Conservation (phyloP, 2,888 invertebrate genomes). For the Lamellibrachia satsuma region DNA sequence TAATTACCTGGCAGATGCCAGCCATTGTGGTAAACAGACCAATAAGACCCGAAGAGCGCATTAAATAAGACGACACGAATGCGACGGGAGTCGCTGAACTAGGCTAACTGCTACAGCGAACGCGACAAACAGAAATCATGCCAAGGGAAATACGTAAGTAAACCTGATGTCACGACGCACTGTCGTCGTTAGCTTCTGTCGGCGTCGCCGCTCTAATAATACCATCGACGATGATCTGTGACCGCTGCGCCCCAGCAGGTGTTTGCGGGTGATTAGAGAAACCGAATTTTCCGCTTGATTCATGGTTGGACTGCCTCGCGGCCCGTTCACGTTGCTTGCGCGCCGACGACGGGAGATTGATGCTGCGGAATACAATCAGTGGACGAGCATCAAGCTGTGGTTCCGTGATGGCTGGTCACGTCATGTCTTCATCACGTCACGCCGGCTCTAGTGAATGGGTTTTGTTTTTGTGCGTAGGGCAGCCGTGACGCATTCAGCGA, state of each 20-base stretch:
- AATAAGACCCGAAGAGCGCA: background rate
- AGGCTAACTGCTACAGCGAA: background rate
- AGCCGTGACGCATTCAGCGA: background rate
- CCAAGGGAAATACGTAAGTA: background rate
- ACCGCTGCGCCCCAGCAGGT: background rate
- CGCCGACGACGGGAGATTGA: background rate
- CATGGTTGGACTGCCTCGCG: background rate
- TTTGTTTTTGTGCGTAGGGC: background rate
- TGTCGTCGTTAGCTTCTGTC: background rate
- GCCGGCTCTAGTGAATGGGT: background rate
- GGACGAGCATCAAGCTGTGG: background rate
- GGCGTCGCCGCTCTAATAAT: background rate
- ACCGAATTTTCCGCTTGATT: background rate
- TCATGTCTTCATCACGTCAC: slow-evolving; percentile 1
- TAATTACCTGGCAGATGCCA: background rate
- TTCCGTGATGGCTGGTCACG: background rate
- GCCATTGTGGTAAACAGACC: background rate
- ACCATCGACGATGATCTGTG: background rate
- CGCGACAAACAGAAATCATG: background rate
- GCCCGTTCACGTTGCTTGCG: background rate
- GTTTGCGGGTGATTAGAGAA: slow-evolving; percentile 3
- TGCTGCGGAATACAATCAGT: background rate
- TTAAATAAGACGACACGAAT: background rate
- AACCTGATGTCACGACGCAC: background rate
- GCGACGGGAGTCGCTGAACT: background rate